phyloP scores from a whole-genome alignment of 2,113 vertebrate species.

The Myrmecobius fasciatus region DNA sequence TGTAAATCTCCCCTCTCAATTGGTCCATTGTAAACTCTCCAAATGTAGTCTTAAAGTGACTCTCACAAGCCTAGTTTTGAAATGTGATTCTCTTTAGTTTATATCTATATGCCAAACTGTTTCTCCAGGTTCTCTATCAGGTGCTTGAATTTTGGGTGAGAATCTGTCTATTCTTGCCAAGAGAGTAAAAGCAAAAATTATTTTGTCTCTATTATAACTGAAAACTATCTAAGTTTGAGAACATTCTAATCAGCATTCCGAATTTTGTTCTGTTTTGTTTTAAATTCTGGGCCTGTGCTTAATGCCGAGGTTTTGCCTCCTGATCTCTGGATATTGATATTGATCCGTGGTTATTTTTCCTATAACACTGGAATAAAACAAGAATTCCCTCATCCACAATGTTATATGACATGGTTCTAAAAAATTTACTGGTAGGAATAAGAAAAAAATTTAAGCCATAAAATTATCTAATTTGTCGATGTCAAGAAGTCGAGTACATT shows the following conservation, averaged over 20 bases:
- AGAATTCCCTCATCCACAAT: not conserved
- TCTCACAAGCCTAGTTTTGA: not conserved
- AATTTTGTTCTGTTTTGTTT: not conserved
- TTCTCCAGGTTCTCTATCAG: not conserved
- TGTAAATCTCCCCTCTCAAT: conserved; percentile 2
- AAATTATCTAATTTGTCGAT: not conserved
- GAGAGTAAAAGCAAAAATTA: not conserved
- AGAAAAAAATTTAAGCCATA: not conserved
- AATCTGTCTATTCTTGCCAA: not conserved
- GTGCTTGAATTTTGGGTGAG: not conserved
- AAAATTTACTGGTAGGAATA: not conserved
- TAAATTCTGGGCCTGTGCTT: not conserved
- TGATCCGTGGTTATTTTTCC: not conserved
- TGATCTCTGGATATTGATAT: not conserved
- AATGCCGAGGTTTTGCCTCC: not conserved
- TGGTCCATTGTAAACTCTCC: not conserved
- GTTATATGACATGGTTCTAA: not conserved
- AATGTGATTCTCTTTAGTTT: not conserved
- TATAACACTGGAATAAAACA: not conserved
- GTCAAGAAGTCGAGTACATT: not conserved
- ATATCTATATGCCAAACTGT: not conserved
- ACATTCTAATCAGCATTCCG: not conserved
- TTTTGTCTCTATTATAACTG: not conserved
- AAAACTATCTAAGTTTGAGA: not conserved
- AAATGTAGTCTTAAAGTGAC: not conserved